Evolutionary conservation across 2,797 vertebrate species (phyloP).

Genomic region (Halcyon leucocephala): DNA sequence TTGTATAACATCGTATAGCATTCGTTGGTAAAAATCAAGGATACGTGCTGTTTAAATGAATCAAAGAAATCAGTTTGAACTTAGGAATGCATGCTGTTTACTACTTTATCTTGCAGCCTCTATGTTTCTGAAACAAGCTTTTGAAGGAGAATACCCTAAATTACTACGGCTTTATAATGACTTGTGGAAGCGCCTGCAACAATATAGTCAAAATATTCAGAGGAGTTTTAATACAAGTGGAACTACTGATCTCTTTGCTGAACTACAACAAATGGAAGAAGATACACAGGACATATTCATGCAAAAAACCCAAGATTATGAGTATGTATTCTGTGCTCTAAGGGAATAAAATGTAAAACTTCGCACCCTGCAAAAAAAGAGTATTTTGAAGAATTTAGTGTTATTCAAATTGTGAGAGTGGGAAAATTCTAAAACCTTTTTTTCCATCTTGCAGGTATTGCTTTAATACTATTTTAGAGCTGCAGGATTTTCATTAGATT

Average conservation of each 20-base stretch:
- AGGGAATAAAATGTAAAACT: not conserved
- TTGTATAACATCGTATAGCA: not conserved
- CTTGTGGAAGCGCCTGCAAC: slow-evolving; percentile 95
- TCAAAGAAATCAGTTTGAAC: not conserved
- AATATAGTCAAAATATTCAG: slow-evolving; percentile 90
- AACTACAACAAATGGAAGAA: slow-evolving; percentile 82
- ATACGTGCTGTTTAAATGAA: not conserved
- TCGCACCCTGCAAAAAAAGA: not conserved
- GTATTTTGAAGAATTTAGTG: not conserved
- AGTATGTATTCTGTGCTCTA: slow-evolving; percentile 80
- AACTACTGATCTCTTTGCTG: slow-evolving; percentile 80
- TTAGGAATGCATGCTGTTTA: not conserved
- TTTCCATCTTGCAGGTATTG: not conserved
- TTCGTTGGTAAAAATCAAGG: not conserved
- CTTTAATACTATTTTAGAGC: not conserved
- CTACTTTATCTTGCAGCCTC: slow-evolving; percentile 83
- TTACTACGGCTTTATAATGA: slow-evolving; percentile 94
- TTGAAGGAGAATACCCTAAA: slow-evolving; percentile 97
- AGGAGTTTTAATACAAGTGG: slow-evolving; percentile 80
- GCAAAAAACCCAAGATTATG: slow-evolving; percentile 86
- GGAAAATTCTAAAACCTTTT: not conserved
- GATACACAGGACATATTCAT: slow-evolving; percentile 89
- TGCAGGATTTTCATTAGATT: not conserved
- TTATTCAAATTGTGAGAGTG: not conserved
- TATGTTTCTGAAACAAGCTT: slow-evolving; percentile 93